These are phyloP conservation scores for Gracilinanus agilis DNA, from an alignment of 2,113 vertebrate genomes.

Conservation along the genomic window DNA sequence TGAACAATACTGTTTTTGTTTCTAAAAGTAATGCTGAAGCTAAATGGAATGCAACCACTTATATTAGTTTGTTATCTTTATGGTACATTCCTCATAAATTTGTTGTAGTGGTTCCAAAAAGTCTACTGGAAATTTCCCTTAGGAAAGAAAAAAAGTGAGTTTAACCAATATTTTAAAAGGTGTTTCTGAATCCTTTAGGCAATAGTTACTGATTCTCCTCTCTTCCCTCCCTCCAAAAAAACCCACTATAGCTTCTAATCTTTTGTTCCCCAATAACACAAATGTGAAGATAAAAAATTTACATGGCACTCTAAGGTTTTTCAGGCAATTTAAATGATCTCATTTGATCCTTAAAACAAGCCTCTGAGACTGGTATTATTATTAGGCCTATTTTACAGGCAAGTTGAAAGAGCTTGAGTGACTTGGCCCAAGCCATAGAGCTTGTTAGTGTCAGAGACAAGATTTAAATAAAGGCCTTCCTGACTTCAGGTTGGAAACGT, in stretches of 20 bases:
- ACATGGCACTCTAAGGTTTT: background rate
- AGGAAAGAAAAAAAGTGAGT: background rate
- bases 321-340: background rate
- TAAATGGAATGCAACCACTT: background rate
- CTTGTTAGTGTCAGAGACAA: background rate
- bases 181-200: background rate
- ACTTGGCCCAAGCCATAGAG: background rate
- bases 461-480: background rate
- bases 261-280: background rate
- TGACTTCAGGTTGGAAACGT: background rate
- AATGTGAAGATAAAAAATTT: background rate
- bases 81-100: background rate
- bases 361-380: background rate
- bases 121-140: background rate
- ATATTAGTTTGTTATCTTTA: background rate
- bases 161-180: background rate
- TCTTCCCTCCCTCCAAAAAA: background rate
- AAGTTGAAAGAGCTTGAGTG: background rate
- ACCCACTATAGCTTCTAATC: background rate
- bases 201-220: background rate
- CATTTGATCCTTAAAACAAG: background rate
- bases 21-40: background rate
- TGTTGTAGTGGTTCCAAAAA: background rate
- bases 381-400: background rate
- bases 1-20: background rate